Conservation (phyloP, 2,797 vertebrate genomes). For the Neoniphon sammara region DNA sequence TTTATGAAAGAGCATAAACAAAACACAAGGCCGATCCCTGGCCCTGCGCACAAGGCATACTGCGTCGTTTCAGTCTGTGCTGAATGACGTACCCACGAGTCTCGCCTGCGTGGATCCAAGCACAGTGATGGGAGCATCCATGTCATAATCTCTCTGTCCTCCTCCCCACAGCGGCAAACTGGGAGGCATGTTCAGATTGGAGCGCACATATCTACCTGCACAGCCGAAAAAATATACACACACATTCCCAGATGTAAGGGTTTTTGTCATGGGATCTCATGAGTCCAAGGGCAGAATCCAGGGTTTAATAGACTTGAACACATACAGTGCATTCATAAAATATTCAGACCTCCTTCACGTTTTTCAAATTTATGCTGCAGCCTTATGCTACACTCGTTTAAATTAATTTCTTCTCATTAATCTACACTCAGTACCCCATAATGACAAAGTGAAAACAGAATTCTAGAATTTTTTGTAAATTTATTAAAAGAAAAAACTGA, state of each 20-base stretch:
- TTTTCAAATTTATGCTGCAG: too few species aligned
- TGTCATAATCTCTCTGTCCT: constrained; percentile 92
- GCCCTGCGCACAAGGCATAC: neutral
- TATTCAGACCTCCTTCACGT: too few species aligned
- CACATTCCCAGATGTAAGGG: neutral
- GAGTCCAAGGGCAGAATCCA: neutral
- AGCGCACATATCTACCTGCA: constrained; percentile 91
- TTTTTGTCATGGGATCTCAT: neutral
- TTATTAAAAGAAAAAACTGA: too few species aligned
- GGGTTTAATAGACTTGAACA: too few species aligned
- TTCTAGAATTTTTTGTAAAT: too few species aligned
- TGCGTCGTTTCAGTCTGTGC: neutral
- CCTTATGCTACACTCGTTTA: too few species aligned
- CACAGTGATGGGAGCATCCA: constrained; percentile 94
- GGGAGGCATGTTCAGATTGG: constrained; percentile 94
- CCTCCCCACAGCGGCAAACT: constrained; percentile 90
- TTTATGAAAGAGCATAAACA: neutral
- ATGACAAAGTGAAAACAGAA: too few species aligned
- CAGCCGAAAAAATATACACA: neutral
- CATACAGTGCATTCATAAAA: too few species aligned
- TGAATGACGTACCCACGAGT: constrained; percentile 84
- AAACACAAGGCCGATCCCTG: too few species aligned
- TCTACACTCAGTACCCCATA: too few species aligned
- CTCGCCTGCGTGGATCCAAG: constrained; percentile 92
- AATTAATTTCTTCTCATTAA: too few species aligned